Percentiles rank a stretch among this genome's conserved stretches.
Conservation (phyloP, 2,113 vertebrate species). For the Piaya cayana region DNA sequence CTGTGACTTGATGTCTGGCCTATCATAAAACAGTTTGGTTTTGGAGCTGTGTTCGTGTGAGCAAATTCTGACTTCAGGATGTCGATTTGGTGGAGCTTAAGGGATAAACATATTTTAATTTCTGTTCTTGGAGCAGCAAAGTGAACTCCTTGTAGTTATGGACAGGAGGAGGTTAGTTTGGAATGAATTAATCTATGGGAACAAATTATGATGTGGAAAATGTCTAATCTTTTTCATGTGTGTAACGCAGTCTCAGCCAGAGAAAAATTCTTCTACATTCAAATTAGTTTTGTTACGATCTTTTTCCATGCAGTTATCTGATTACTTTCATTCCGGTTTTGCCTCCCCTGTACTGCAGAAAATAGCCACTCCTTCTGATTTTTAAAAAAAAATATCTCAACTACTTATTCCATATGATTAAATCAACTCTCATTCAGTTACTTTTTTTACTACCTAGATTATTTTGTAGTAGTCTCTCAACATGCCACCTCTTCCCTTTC, state of each 20-base stretch:
- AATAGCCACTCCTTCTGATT: not conserved
- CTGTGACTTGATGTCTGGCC: not conserved
- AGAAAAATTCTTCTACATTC: not conserved
- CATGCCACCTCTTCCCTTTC: not conserved
- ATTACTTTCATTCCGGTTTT: not conserved
- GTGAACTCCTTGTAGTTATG: not conserved
- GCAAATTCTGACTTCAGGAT: not conserved
- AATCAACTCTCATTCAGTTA: not conserved
- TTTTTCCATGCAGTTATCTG: not conserved
- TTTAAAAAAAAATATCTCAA: not conserved
- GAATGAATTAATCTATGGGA: not conserved
- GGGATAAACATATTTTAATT: constrained; percentile 12
- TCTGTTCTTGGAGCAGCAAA: not conserved
- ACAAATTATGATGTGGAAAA: not conserved
- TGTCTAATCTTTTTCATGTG: not conserved
- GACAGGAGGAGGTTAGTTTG: not conserved
- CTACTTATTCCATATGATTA: not conserved
- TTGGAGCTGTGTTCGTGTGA: not conserved
- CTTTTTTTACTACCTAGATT: not conserved
- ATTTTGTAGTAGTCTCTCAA: not conserved
- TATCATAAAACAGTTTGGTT: constrained; percentile 2
- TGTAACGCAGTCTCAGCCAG: not conserved
- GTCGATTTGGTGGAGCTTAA: not conserved
- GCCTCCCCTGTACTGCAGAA: not conserved
- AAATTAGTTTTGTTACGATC: not conserved